Evolutionary conservation across 2,113 vertebrate genomes (phyloP).

Genomic region (Glaucidium brasilianum): DNA sequence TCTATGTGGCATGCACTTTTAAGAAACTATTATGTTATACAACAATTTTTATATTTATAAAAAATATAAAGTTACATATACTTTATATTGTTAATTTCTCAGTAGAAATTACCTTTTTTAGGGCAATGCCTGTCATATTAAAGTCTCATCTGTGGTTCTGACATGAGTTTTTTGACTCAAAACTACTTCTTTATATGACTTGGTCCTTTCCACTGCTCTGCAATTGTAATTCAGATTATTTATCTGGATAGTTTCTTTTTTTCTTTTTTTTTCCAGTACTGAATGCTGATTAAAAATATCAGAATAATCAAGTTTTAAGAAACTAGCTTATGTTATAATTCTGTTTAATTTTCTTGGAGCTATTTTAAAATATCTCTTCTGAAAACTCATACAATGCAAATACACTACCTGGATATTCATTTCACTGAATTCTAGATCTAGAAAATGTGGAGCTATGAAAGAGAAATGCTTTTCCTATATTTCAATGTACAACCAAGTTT

Average conservation of each 20-base stretch:
- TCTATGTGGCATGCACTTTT: not conserved
- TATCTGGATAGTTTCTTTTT: not conserved
- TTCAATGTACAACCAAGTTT: not conserved
- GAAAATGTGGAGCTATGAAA: not conserved
- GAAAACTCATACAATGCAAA: not conserved
- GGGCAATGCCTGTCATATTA: not conserved
- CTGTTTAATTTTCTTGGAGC: not conserved
- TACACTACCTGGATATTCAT: not conserved
- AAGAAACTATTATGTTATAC: not conserved
- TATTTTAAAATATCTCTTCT: not conserved
- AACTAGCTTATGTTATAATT: not conserved
- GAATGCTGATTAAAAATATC: not conserved
- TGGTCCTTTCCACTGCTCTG: not conserved
- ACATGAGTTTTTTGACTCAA: not conserved
- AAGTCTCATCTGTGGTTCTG: not conserved
- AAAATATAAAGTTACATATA: not conserved
- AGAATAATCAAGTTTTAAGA: not conserved
- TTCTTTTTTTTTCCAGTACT: not conserved
- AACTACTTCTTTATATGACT: not conserved
- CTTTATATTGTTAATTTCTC: not conserved
- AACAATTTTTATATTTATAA: not conserved
- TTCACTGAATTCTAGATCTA: not conserved
- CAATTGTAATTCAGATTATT: not conserved
- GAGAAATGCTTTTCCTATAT: fast-evolving
- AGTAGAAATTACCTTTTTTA: not conserved